A percentile compares a stretch with the other conserved stretches of the same genome.
These are phyloP conservation scores for Boloria euphrosyne DNA, from an alignment of 2,888 invertebrate species.

Conservation along the genomic window DNA sequence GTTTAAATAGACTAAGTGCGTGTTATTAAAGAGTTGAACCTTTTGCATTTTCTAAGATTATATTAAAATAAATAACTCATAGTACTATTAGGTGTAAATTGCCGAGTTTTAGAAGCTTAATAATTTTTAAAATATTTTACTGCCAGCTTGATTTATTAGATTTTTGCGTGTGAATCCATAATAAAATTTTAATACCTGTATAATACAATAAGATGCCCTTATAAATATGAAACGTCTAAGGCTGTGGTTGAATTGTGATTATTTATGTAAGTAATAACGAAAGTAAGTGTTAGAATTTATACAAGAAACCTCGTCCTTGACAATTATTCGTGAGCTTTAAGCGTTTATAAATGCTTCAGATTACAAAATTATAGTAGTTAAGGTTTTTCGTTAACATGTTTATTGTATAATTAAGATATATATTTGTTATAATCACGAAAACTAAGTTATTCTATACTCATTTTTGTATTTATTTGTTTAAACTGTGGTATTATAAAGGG, in stretches of 20 bases:
- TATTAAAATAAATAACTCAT: conserved; percentile 11
- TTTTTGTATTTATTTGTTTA: too few species aligned
- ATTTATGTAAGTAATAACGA: conserved; percentile 16
- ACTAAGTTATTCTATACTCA: too few species aligned
- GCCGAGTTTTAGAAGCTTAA: conserved; percentile 15
- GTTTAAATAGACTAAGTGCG: conserved; percentile 7
- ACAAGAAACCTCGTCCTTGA: conserved; percentile 2
- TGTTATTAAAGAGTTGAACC: not conserved
- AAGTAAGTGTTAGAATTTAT: conserved; percentile 15
- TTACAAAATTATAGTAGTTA: not conserved
- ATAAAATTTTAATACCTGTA: conserved; percentile 8
- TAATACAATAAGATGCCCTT: conserved; percentile 21
- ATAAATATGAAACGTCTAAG: conserved; percentile 11
- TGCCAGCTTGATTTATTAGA: conserved; percentile 14
- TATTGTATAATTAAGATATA: conserved; percentile 7
- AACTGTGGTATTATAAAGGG: too few species aligned
- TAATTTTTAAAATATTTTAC: conserved; percentile 15
- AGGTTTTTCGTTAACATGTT: not conserved
- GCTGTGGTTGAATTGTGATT: not conserved
- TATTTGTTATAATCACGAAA: too few species aligned
- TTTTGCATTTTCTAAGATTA: conserved; percentile 3
- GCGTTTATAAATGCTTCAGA: conserved; percentile 5
- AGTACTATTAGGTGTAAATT: conserved; percentile 12
- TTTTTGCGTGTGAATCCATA: conserved; percentile 16
- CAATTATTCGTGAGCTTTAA: conserved; percentile 11